Conservation (phyloP, 2,797 vertebrate species). For the Clarias pachynema region DNA sequence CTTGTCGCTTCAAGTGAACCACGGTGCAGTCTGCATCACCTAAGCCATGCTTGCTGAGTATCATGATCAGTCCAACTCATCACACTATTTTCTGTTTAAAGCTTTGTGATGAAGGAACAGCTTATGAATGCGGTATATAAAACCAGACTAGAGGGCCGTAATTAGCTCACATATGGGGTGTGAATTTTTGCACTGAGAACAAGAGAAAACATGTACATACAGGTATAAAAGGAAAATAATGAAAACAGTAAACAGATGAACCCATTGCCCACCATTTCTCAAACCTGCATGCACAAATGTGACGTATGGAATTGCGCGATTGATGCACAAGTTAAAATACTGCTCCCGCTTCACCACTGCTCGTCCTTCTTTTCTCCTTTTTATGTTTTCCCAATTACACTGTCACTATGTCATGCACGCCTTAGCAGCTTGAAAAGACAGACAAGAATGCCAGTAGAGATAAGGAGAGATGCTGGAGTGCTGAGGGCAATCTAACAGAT, state of each 20-base stretch:
- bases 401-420: constrained; percentile 52
- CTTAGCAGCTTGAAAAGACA: constrained; percentile 56
- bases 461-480: constrained; percentile 49
- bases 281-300: constrained; percentile 19
- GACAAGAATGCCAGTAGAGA: constrained; percentile 53
- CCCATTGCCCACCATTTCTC: not conserved
- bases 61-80: not conserved
- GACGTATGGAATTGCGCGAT: constrained; percentile 5
- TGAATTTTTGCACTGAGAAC: not conserved
- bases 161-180: not conserved
- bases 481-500: constrained; percentile 63
- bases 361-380: not conserved
- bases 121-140: not conserved
- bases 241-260: constrained; percentile 2
- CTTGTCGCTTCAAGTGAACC: not conserved
- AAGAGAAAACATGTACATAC: not conserved
- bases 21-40: not conserved
- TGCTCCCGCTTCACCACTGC: not conserved
- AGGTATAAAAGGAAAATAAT: not conserved
- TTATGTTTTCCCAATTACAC: constrained; percentile 7
- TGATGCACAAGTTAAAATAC: not conserved
- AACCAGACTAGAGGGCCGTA: not conserved
- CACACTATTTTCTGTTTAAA: not conserved
- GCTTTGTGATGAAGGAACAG: not conserved
- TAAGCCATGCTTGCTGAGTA: not conserved